Evolutionary conservation across 2,888 invertebrate species (phyloP).

Genomic region (Horisme vitalbata): DNA sequence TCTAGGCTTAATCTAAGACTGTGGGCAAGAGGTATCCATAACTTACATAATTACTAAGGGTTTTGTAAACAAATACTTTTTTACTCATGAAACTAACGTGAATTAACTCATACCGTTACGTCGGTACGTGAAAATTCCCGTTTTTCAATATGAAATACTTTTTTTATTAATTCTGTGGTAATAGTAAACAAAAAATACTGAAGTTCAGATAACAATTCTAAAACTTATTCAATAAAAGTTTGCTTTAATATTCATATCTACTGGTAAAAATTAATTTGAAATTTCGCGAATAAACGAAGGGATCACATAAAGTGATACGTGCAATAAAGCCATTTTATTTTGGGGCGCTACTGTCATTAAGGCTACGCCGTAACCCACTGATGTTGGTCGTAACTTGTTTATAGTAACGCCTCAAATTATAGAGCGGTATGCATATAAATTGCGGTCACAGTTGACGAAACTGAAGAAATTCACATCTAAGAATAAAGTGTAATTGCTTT

Average conservation of each 20-base stretch:
- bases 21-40: no score
- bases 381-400: constrained; percentile 77
- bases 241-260: constrained; percentile 3
- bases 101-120: no score
- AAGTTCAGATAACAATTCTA: no score
- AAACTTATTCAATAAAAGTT: constrained; percentile 1
- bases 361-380: constrained; percentile 70
- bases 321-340: constrained; percentile 70
- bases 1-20: no score
- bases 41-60: no score
- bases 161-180: no score
- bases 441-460: constrained; percentile 43
- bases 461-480: constrained; percentile 42
- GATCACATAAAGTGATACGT: constrained; percentile 55
- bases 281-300: constrained; percentile 50
- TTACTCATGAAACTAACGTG: no score
- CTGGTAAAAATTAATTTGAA: constrained; percentile 37
- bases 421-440: constrained; percentile 60
- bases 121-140: no score
- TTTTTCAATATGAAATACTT: no score
- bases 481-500: constrained; percentile 51
- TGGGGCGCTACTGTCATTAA: constrained; percentile 71
- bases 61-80: no score
- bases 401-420: constrained; percentile 73
- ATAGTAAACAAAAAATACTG: no score